Evolutionary conservation across 1,140 invertebrate species (phyloP), one percentile per base, ranked within the genome.

Genomic region (Papilio aristodemus): DNA sequence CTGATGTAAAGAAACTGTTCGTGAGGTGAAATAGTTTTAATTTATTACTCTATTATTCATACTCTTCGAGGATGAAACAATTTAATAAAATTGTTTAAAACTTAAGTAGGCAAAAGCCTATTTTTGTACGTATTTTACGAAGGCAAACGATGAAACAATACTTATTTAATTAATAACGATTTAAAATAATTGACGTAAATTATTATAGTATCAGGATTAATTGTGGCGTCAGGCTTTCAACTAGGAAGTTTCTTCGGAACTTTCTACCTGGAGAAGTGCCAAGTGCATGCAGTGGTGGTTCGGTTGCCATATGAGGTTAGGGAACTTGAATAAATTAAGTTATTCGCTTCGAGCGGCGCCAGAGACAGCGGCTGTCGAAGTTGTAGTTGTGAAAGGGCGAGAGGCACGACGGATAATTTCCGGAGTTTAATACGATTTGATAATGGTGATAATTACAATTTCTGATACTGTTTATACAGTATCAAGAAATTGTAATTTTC

Each of bases 241-340:
- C 71, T 60, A 70, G 66, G 43, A 70, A 71, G 39, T 68, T 67
- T 46, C 14, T 36, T 19, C 27, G 14, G 14, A 62, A 62, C 32
- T 62, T 62, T 58, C 13, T 62, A 64, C 67, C 72, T 74, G 72
- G 72, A 70, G 50, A 38, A 14, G 38, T 25, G 72, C 72, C 72
- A 74, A 38, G 59, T 36, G 59, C 59, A n/a, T 32, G 32, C 36
- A 36, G 32, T 17, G 59, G n/a, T 62, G n/a, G 43, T 50, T 4
- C 36, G 59, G 72, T 68, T 63, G 37, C 60, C 58, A 46, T 67
- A 68, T 70, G 67, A 69, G 69, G 63, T 69, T 64, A 32, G 43
- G 46, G 19, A 68, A 70, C 43, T 63, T 59, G 66, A 63, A 68
- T 72, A 69, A 72, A 72, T 73, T 60, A 46, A 64, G 66, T 58